These are phyloP conservation scores for Brachionus calyciflorus DNA, from an alignment of 1,140 invertebrate genomes.

Conservation along the genomic window DNA sequence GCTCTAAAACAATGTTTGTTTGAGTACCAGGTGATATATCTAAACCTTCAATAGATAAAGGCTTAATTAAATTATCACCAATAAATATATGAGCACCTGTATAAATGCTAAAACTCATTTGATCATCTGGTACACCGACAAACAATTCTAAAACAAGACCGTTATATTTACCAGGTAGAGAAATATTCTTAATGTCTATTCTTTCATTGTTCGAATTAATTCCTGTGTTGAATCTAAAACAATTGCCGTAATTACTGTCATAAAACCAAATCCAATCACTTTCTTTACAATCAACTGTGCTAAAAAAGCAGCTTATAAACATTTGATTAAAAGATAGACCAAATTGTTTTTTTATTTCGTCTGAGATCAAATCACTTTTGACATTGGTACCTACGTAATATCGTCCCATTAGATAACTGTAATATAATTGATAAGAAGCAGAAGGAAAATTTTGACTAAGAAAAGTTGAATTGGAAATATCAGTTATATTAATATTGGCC, in stretches of 20 bases:
- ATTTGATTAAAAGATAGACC: not conserved
- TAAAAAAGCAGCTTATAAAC: slow-evolving; percentile 31
- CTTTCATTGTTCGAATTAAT: not conserved
- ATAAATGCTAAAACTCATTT: not conserved
- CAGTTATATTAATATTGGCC: not conserved
- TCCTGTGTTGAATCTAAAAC: slow-evolving; percentile 6
- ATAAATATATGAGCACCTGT: slow-evolving; percentile 31
- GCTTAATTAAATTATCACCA: not conserved
- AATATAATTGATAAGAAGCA: not conserved
- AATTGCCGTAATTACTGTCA: not conserved
- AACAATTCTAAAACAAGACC: slow-evolving; percentile 27
- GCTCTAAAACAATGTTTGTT: not conserved
- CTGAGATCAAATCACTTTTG: not conserved
- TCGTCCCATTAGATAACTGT: not conserved
- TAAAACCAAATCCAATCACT: not conserved
- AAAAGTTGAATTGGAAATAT: not conserved
- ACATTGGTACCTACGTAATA: not conserved
- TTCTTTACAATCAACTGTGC: not conserved
- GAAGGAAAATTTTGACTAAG: not conserved
- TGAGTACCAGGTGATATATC: not conserved
- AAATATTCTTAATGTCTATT: not conserved
- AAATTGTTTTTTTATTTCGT: not conserved
- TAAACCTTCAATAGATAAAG: not conserved
- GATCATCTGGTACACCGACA: not conserved
- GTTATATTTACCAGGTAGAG: not conserved